These are phyloP conservation scores for Mercenaria mercenaria DNA, from an alignment of 1,140 invertebrate species.

Conservation along the genomic window DNA sequence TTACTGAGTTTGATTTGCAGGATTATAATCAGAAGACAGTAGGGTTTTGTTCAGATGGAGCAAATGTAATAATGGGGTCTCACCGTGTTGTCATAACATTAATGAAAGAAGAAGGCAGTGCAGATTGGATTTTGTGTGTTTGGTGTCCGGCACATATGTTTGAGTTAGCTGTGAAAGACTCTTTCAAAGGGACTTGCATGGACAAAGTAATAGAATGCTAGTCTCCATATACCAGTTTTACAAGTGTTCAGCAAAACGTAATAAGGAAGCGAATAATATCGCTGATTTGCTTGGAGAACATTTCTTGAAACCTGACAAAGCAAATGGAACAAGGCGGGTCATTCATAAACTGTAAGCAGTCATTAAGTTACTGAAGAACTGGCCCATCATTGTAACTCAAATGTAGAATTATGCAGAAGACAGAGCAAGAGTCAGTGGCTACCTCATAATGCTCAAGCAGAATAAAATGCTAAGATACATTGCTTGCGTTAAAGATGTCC, in stretches of 20 bases:
- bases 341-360: conserved; percentile 12
- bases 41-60: too few species aligned
- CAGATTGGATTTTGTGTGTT: too few species aligned
- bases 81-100: too few species aligned
- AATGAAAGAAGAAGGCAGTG: too few species aligned
- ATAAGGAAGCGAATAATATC: conserved; percentile 16
- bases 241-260: conserved; percentile 27
- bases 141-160: too few species aligned
- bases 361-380: conserved; percentile 7
- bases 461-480: conserved; percentile 46
- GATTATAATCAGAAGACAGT: too few species aligned
- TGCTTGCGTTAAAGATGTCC: conserved; percentile 30
- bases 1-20: too few species aligned
- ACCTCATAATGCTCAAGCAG: neutral
- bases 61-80: too few species aligned
- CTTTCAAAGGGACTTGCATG: conserved; percentile 39
- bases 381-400: neutral
- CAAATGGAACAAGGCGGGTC: conserved; percentile 6
- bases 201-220: neutral
- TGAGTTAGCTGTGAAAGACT: too few species aligned
- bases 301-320: conserved; percentile 12
- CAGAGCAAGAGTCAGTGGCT: conserved; percentile 1
- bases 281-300: neutral
- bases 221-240: neutral
- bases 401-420: conserved; percentile 1